These are phyloP conservation scores for Exephanes ischioxanthus DNA, from an alignment of 2,888 invertebrate species.

Conservation along the genomic window DNA sequence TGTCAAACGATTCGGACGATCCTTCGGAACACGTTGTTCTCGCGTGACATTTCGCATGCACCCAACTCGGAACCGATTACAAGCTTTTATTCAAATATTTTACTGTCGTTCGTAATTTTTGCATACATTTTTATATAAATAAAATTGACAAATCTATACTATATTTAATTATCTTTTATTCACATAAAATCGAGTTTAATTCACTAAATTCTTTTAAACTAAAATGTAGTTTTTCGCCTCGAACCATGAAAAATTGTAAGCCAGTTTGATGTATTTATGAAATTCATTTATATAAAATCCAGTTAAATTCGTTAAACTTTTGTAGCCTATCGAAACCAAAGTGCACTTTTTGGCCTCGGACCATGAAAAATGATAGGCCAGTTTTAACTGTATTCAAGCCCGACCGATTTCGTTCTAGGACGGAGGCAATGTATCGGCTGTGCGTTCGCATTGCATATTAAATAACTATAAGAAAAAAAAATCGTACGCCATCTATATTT, in stretches of 20 bases:
- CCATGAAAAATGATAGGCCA: not conserved
- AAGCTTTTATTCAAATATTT: not conserved
- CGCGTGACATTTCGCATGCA: not conserved
- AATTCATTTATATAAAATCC: not conserved
- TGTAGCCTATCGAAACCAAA: not conserved
- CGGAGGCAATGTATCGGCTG: not conserved
- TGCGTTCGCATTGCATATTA: not conserved
- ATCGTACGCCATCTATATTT: not conserved
- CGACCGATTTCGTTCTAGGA: not conserved
- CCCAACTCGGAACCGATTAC: not conserved
- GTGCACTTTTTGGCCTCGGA: not conserved
- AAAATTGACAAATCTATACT: not conserved
- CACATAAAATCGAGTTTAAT: too few species aligned
- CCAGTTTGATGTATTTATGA: not conserved
- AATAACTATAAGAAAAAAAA: not conserved
- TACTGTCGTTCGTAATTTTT: not conserved
- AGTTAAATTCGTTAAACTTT: not conserved
- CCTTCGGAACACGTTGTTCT: conserved; percentile 1
- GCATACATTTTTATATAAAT: not conserved
- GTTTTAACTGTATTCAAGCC: not conserved
- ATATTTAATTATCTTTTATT: too few species aligned
- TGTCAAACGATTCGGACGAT: conserved; percentile 56
- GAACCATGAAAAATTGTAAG: not conserved
- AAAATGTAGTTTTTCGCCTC: not conserved
- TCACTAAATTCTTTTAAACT: too few species aligned